Base-by-base conservation (phyloP, 2,113 vertebrate genomes). In the Malurus melanocephalus region DNA sequence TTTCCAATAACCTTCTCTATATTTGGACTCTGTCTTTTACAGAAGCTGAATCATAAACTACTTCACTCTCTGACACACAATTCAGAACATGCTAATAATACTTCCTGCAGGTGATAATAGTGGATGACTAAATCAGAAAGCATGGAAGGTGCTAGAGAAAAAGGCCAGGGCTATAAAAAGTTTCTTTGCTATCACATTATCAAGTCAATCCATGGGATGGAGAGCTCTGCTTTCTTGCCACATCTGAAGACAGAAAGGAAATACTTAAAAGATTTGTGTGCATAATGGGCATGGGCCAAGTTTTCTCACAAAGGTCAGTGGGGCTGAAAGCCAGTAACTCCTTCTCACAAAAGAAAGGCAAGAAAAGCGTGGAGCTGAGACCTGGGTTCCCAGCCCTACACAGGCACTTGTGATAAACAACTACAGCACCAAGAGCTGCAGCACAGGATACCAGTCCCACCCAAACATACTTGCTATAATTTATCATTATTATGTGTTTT, bases 21-120 rank as follows among this genome's bases (percentile, higher is more conserved):
- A 85, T 94, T 93, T 95, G 90, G 83, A 33, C 23, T 59, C 33
- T 35, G 40, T 48, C 42, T 83, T 88, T 80, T 78, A 66, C 61
- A 88, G 72, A 71, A 91, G 77, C 52, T 90, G 85, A 85, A 77
- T 85, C 88, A 89, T 73, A 35, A 83, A 89, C 40, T 55, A 53
- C 65, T 80, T 83, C 46, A 27, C 57, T 14, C 40, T 64, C 35
- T 84, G 61, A 59, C 69, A 90, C 65, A 35, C 16, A 42, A 52
- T 52, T 88, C 65, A 67, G 60, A 91, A 62, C 80, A 48, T 5
- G 56, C 45, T 84, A 67, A 74, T 65, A 71, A 43, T 57, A 60
- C 2, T 46, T 8, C 23, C 77, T 64, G 65, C 33, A 43, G 75
- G 85, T 75, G 88, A 49, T 60, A 88, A 72, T 33, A 88, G 53